Evolutionary conservation across 2,888 invertebrate species (phyloP).

Genomic region (Acrobasis repandana): DNA sequence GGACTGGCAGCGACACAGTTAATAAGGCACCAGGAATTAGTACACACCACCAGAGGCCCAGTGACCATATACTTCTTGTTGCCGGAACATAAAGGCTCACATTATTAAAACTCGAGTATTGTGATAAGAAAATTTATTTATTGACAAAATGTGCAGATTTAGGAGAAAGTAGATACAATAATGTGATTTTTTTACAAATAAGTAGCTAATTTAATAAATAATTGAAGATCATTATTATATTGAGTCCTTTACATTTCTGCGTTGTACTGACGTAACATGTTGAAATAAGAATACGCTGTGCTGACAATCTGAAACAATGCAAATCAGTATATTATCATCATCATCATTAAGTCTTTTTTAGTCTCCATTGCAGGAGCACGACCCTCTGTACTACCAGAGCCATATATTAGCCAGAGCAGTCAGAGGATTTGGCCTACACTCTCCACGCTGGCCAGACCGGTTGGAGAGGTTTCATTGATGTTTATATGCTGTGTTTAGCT

Average conservation of each 20-base stretch:
- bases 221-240: background rate
- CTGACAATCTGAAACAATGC: constrained; percentile 58
- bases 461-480: too few relatives aligned
- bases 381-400: too few relatives aligned
- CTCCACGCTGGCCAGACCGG: too few relatives aligned
- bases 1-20: constrained; percentile 93
- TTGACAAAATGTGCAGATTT: background rate
- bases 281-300: constrained; percentile 63
- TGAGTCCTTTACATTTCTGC: constrained; percentile 24
- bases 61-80: constrained; percentile 94
- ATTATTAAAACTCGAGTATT: constrained; percentile 59
- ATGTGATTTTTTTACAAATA: constrained; percentile 9
- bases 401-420: too few relatives aligned
- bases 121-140: constrained; percentile 8
- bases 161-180: background rate
- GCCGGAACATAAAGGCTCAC: constrained; percentile 93
- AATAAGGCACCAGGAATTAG: constrained; percentile 90
- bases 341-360: too few relatives aligned
- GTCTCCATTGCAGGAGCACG: too few relatives aligned
- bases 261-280: constrained; percentile 60
- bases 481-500: too few relatives aligned
- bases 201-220: background rate
- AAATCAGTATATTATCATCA: constrained; percentile 8
- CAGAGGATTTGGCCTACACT: too few relatives aligned
- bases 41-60: constrained; percentile 86